Evolutionary conservation across 2,113 vertebrate genomes (phyloP), one percentile per base, ranked within the genome.

Genomic region (Cyprinodon variegatus): DNA sequence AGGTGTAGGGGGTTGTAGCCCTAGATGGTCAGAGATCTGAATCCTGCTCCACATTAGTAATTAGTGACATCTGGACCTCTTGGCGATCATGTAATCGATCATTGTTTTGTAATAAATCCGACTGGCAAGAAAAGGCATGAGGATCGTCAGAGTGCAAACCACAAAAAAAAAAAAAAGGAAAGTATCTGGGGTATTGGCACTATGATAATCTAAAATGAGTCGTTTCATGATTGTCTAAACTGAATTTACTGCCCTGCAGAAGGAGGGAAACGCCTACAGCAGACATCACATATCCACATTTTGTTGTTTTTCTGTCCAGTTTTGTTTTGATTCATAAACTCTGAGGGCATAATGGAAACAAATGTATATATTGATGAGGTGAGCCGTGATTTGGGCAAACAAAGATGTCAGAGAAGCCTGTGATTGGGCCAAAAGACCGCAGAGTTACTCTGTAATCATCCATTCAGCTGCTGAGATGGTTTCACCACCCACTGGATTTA

Each of bases 401-500:
- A 45, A 57, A n/a, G 50, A 20, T 57, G 17, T 50, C 48, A 2
- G 50, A 57, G 17, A 7, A 20, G 15, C 50, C 50, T 57, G 17
- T n/a, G 50, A 57, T 9, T n/a, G 50, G 20, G 50, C 50, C 50
- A 36, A 46, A 68, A 72, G 73, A 74, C 61, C 70, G 72, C 59
- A 71, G 68, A 3, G 1, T 65, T 75, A 40, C 65, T 70, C 70
- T 72, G 69, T 72, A 45, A 72, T 62, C 82, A 78, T 59, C 73
- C 60, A 73, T 71, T 77, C 70, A 72, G 46, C 77, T 68, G 70
- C 37, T 63, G 62, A 80, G 77, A 88, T 78, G 76, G 75, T 91
- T 89, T 90, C 77, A 92, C 85, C 92, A 84, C 79, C 90, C 90
- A 81, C 76, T 38, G 14, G 82, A 73, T 84, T 79, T 46, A 67